Evolutionary conservation across 2,113 vertebrate species (phyloP).

Genomic region (Aplodontia rufa): DNA sequence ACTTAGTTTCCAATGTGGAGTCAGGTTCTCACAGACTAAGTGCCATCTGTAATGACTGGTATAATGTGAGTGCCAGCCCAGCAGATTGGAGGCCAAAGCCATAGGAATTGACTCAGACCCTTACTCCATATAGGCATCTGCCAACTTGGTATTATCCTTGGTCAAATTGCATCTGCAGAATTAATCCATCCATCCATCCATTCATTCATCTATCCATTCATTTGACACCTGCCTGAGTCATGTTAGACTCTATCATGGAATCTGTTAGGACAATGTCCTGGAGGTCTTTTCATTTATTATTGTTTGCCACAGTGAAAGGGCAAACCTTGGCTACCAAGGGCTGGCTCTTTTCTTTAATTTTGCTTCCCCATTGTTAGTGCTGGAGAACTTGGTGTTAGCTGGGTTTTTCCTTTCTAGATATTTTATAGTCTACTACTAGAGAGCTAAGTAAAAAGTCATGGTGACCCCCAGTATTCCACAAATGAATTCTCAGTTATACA

Average conservation of each 20-base stretch:
- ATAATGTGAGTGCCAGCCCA: not conserved
- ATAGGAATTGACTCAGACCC: not conserved
- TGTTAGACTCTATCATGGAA: not conserved
- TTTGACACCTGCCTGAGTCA: not conserved
- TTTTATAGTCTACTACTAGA: not conserved
- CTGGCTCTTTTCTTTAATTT: not conserved
- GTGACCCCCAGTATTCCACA: not conserved
- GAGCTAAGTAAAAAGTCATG: not conserved
- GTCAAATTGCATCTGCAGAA: not conserved
- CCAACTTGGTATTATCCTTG: not conserved
- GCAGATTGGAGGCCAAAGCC: not conserved
- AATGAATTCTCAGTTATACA: not conserved
- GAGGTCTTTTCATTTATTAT: not conserved
- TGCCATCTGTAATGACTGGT: not conserved
- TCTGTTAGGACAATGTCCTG: not conserved
- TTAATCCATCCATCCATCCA: not conserved
- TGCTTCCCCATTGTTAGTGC: not conserved
- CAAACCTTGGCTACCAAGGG: not conserved
- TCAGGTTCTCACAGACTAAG: not conserved
- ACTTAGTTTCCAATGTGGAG: not conserved
- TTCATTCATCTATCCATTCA: not conserved
- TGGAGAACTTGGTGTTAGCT: not conserved
- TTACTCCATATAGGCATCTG: not conserved
- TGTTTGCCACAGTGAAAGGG: not conserved
- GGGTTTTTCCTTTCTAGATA: not conserved